Base-by-base conservation (phyloP, 2,888 invertebrate genomes). In the Xylota sylvarum region DNA sequence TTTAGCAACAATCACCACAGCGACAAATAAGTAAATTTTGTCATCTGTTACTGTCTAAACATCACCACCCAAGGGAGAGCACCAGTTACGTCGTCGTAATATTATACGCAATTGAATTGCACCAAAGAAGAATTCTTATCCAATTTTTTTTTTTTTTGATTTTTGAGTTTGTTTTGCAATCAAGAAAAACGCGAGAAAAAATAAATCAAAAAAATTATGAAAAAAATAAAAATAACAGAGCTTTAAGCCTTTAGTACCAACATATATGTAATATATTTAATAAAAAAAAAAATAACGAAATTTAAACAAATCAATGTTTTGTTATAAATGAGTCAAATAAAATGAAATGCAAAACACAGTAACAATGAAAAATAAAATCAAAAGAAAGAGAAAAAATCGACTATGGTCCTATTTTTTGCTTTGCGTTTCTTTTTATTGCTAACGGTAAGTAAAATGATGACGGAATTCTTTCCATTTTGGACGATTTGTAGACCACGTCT, bases 291-390 rank as follows among this genome's bases (percentile, higher is more conserved):
- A 67, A 46, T 65, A 83, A 27, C 37, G 60, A 76, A 60, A 82
- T 73, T 73, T 40, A 50, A 74, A 80, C 62, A 80, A 50, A 65
- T 70, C 37, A 55, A 70, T 74, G 72, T 79, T 83, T 83, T 83
- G 83, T 87, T 78, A 87, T 70, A 64, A 80, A 78, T 85, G 50
- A 69, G 3, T 23, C 23, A 23, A 23, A 88, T 69, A 64, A 82
- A 84, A 43, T 74, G 70, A 60, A 70, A 88, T 86, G 88, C 74
- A 87, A 78, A 84, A 87, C 80, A 64, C 48, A 64, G 76, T 37
- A 79, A 50, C 62, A 74, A 69, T 90, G 89, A 88, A 88, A 88
- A 88, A 82, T 88, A 88, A 86, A 85, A 86, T 30, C 56, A 82
- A 84, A 76, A 79, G 86, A 85, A 82, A 79, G 88, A 52, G n/a